These are phyloP conservation scores for Hydrotaea cyrtoneurina DNA, from an alignment of 2,888 invertebrate species.

Conservation along the genomic window DNA sequence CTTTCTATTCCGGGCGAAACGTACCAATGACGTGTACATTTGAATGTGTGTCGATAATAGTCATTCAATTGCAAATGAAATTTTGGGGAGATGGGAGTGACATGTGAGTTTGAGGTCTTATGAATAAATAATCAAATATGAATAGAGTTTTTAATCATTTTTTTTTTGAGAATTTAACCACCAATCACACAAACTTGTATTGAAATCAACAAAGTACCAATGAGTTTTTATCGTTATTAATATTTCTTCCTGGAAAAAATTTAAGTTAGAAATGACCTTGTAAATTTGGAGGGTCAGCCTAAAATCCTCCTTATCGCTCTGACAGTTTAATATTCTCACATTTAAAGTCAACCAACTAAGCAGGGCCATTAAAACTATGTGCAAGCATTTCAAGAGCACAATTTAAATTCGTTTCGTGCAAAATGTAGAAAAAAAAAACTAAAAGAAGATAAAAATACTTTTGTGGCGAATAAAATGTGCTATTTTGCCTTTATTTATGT, in stretches of 20 bases:
- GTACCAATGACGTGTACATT: neutral
- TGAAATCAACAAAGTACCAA: too few relatives aligned
- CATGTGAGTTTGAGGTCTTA: neutral
- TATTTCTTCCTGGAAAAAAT: too few relatives aligned
- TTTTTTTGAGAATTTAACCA: too few relatives aligned
- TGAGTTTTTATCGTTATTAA: too few relatives aligned
- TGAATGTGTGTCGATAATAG: neutral
- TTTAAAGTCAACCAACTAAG: neutral
- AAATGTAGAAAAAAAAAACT: neutral
- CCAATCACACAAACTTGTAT: too few relatives aligned
- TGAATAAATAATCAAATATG: neutral
- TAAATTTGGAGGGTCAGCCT: too few relatives aligned
- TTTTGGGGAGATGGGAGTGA: neutral
- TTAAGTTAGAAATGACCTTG: too few relatives aligned
- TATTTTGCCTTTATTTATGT: constrained; percentile 53
- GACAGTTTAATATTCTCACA: neutral
- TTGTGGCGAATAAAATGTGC: constrained; percentile 8
- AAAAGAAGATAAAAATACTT: neutral
- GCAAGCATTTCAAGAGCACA: neutral
- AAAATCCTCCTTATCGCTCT: too few relatives aligned
- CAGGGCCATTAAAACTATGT: neutral
- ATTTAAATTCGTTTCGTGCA: neutral
- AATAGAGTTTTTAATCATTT: too few relatives aligned
- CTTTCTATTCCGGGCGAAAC: neutral
- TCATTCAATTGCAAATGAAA: neutral